Evolutionary conservation across 2,113 vertebrate genomes (phyloP).

Genomic region (Phaethornis superciliosus): DNA sequence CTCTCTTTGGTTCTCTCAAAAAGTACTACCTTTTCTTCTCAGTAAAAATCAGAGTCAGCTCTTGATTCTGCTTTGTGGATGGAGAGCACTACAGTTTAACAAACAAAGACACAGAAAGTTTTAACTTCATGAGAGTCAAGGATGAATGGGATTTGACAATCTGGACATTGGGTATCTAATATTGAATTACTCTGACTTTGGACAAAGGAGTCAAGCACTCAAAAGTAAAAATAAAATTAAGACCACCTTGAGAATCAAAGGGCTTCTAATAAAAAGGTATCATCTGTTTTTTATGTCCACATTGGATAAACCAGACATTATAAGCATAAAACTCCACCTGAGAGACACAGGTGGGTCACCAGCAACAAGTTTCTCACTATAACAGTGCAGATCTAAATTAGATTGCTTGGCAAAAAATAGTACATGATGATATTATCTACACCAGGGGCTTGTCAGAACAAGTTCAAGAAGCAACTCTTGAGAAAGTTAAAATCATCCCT

Average conservation of each 20-base stretch:
- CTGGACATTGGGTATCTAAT: not conserved
- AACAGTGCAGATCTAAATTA: not conserved
- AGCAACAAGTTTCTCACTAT: not conserved
- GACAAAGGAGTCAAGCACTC: not conserved
- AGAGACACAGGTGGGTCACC: not conserved
- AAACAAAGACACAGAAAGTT: not conserved
- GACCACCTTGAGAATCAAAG: not conserved
- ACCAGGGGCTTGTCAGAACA: not conserved
- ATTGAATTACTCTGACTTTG: not conserved
- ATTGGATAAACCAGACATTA: not conserved
- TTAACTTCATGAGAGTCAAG: not conserved
- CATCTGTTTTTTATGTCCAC: not conserved
- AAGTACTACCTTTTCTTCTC: not conserved
- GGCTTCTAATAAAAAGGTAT: not conserved
- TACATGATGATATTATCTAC: not conserved
- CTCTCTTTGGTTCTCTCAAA: not conserved
- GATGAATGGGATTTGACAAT: not conserved
- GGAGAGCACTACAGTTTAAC: not conserved
- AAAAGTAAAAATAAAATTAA: not conserved
- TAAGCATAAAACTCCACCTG: not conserved
- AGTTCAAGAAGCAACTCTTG: not conserved
- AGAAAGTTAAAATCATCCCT: not conserved
- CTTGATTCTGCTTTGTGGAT: not conserved
- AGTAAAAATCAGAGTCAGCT: not conserved
- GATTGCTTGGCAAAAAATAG: not conserved